These are phyloP conservation scores for Macrobrachium rosenbergii DNA, from an alignment of 1,140 invertebrate species.

Conservation along the genomic window DNA sequence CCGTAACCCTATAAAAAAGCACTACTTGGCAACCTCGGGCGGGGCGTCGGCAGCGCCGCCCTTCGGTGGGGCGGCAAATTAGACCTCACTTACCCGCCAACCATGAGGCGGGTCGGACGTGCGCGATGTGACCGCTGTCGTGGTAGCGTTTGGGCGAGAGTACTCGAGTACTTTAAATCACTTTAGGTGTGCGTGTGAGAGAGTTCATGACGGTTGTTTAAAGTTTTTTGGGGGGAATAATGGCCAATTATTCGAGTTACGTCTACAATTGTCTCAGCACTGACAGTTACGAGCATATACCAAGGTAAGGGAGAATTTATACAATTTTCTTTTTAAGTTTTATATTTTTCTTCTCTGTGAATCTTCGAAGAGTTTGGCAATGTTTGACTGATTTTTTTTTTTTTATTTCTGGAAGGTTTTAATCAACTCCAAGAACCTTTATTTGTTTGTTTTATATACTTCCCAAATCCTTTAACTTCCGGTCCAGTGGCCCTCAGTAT, in stretches of 20 bases:
- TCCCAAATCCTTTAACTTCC: too few relatives aligned
- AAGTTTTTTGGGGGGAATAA: not conserved
- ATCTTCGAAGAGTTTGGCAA: too few relatives aligned
- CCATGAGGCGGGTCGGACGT: slow-evolving; percentile 33
- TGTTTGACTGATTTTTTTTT: too few relatives aligned
- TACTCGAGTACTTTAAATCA: not conserved
- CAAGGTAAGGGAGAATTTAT: slow-evolving; percentile 8
- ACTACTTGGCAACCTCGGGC: slow-evolving; percentile 10
- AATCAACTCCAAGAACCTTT: too few relatives aligned
- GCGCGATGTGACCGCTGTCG: not conserved
- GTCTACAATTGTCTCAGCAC: slow-evolving; percentile 42
- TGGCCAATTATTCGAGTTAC: slow-evolving; percentile 48
- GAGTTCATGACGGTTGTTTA: not conserved
- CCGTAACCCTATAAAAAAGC: too few relatives aligned
- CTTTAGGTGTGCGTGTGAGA: not conserved
- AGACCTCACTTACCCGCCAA: slow-evolving; percentile 32
- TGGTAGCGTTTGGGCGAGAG: too few relatives aligned
- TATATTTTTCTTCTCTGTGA: too few relatives aligned
- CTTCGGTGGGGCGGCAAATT: slow-evolving; percentile 32
- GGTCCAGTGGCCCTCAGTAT: too few relatives aligned
- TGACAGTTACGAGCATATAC: slow-evolving; percentile 41
- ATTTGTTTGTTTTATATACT: too few relatives aligned
- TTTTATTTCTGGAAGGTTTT: too few relatives aligned
- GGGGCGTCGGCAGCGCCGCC: slow-evolving; percentile 32
- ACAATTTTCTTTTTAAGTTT: too few relatives aligned